These are phyloP conservation scores for Neoarius graeffei DNA, from an alignment of 2,113 vertebrate genomes.

Conservation along the genomic window DNA sequence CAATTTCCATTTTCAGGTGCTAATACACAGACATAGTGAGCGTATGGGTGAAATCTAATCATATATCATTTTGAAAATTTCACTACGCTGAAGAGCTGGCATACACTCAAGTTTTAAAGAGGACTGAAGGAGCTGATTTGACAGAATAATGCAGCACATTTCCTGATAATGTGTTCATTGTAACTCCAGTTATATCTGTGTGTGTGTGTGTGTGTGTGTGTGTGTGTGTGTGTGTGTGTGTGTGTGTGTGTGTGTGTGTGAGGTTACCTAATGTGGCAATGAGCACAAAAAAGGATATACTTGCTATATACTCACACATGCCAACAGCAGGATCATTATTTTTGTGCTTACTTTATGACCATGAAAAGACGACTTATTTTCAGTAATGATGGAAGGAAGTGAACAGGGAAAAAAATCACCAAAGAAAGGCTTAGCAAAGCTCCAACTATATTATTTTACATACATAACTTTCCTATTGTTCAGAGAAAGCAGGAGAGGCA, in stretches of 20 bases:
- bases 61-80: not conserved
- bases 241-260: not conserved
- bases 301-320: not conserved
- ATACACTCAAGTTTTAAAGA: not conserved
- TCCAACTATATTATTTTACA: not conserved
- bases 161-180: not conserved
- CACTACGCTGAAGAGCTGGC: not conserved
- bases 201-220: not conserved
- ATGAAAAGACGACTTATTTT: not conserved
- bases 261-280: not conserved
- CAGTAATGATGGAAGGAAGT: not conserved
- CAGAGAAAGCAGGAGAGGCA: not conserved
- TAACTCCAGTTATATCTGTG: not conserved
- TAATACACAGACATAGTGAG: not conserved
- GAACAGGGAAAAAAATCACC: not conserved
- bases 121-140: constrained; percentile 6
- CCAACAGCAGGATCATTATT: not conserved
- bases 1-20: not conserved
- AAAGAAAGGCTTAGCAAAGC: not conserved
- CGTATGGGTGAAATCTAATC: not conserved
- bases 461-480: not conserved
- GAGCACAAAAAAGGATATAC: not conserved
- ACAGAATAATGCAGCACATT: not conserved
- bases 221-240: not conserved
- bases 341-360: not conserved